Evolutionary conservation across 2,888 invertebrate genomes (phyloP), one percentile per base, ranked within the genome.

Genomic region (Torymus aiolomorphi): DNA sequence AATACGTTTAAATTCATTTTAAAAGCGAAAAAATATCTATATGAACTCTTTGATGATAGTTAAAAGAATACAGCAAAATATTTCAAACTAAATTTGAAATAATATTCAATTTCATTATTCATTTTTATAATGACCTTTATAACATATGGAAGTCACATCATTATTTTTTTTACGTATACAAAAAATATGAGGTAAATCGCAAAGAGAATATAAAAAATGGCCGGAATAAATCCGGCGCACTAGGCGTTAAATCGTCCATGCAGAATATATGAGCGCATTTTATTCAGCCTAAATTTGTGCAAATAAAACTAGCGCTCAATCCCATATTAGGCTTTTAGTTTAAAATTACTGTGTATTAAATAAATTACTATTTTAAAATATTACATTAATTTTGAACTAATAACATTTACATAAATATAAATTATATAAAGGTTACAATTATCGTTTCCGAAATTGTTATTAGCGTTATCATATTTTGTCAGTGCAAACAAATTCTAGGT

Each of bases 161-260:
- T 71, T 77, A 77, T 16, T 59, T 57, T 52, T 71, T 67, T 52
- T 57, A 56, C 18, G 18, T 24, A 18, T n/a, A 57, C 66, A 72
- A 59, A 31, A 31, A 31, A 59, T 78, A 66, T 20, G 56, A 52
- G 70, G 62, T 13, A 65, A 65, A 75, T 57, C 51, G 69, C 13
- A 57, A 74, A 42, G 14, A 59, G 59, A 49, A 52, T 66, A 57
- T 77, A 74, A 80, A 80, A 80, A 77, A 80, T 71, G 74, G 61
- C n/a, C 31, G 56, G 51, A 80, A 76, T 77, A 73, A 80, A 77
- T 80, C 66, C 52, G 61, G 54, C 65, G 24, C 31, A 54, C 59
- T 70, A 76, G 74, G 66, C 54, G 72, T 76, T 76, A 80, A 80
- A 80, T 80, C 71, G 73, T 16, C 73, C 73, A 57, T 69, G 73